Evolutionary conservation across 1,140 invertebrate species (phyloP), one percentile per base, ranked within the genome.

Genomic region (Watersipora subatra): DNA sequence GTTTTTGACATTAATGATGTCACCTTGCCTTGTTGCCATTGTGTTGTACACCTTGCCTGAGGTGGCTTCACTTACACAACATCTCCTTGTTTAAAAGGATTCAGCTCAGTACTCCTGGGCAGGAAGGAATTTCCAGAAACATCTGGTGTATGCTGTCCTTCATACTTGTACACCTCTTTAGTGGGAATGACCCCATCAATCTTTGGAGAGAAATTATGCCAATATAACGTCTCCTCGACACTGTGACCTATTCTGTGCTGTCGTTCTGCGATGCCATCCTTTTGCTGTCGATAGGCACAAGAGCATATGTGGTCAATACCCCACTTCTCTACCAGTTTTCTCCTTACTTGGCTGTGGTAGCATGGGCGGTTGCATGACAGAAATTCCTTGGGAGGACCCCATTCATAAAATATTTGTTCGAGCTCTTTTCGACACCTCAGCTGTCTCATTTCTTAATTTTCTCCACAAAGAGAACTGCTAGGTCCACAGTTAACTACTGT

Each of bases 181-280:
- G 34, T n/a, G 7, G 34, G 34, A 12, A n/a, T 46, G 34, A 7
- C 7, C 7, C 34, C 34, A 12, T n/a, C 34, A 12, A 46, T 46
- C n/a, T n/a, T 46, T 46, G 58, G 58, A 24, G 58, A 24, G 22
- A 59, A 59, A 22, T 59, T 59, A 22, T 59, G 22, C 58, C 58
- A 24, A 59, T 25, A 59, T 17, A 59, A 17, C 58, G 22, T 59
- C 17, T 59, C 58, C 27, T 25, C 7, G 7, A 22, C 58, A 59
- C 27, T 28, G 7, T 22, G 7, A 28, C 58, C 58, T 12, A 17
- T 59, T 24, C 58, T 24, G 27, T 59, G 58, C 7, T 59, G 22
- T 12, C 58, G 58, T 28, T 59, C 58, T 17, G 27, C 58, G 7
- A 59, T 59, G 17, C 22, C 58, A 28, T 59, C 22, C 22, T 22